Evolutionary conservation across 1,140 invertebrate genomes (phyloP), one percentile per base, ranked within the genome.

Genomic region (Aethina tumida): DNA sequence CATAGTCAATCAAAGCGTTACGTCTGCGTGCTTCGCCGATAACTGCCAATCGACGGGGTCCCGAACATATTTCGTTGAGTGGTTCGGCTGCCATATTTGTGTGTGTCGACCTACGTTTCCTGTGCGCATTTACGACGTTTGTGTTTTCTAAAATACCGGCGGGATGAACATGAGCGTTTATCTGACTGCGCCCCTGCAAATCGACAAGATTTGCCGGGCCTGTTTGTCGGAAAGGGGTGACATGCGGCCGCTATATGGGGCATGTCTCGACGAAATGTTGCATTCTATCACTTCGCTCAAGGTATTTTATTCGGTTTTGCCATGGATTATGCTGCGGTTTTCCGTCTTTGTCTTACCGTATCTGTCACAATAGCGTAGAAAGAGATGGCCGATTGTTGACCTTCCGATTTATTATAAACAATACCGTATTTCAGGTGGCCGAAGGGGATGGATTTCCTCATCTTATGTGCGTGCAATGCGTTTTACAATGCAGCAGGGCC

Each of bases 401-500:
- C n/a, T n/a, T n/a, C n/a, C n/a, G n/a, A n/a, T n/a, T n/a, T n/a
- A n/a, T n/a, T n/a, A n/a, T n/a, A n/a, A n/a, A n/a, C n/a, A n/a
- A n/a, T n/a, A 26, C 29, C 9, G 42, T 31, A 34, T 55, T 53
- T 18, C 43, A 67, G 65, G 56, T 68, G 2, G 33, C 54, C 15
- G 52, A 61, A 58, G 57, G 55, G 40, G 67, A 69, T 56, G 66
- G 64, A 6, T 53, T 67, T 30, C 67, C 67, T 12, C 47, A 56
- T 14, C 45, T 63, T 12, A 63, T 69, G 48, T 69, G 67, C 49
- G 54, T 64, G 9, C 59, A 66, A 43, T 69, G 67, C 49, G 56
- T 67, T 13, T 45, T 65, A 4, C 64, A 67, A 47, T 63, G 67
- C 22, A 67, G 67, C 33, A 49, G 62, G 19, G 60, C 65, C 12